Evolutionary conservation across 2,797 vertebrate species (phyloP), one percentile per base, ranked within the genome.

Genomic region (Adelosebastes latens): DNA sequence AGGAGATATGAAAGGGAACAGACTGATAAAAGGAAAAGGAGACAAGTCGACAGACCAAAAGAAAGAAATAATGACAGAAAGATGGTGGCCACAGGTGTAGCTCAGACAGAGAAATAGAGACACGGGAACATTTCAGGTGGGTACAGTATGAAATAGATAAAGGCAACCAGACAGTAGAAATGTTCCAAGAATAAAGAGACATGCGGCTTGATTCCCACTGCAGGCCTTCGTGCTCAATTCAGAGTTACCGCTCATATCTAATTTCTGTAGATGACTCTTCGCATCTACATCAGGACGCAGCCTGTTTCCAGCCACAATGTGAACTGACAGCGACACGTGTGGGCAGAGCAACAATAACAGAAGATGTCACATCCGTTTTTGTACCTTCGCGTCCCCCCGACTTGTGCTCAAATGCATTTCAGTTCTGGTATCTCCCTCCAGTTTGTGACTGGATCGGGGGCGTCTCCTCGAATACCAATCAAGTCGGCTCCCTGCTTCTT

Each of bases 281-380:
- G 59, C n/a, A 56, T 79, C 68, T 76, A 4, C 68, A 72, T 82
- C 39, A 58, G 24, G 53, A 56, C 12, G 10, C 67, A 4, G 62
- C 52, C 5, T 0, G 42, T 58, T 83, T 81, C 62, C 32, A 49
- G 59, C 42, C 52, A 5, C 6, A 2, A 86, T 74, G 2, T 6
- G 52, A 85, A 71, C 58, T 71, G 87, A 83, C 89, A 72, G 84
- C 56, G 29, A 81, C 87, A 70, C 81, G 73, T 78, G 87, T 83
- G 83, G 83, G 77, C 78, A 79, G 77, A 74, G 73, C 59, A 53
- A 75, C 83, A 64, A 60, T 72, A 84, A 80, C 59, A 14, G 10
- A 36, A 77, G 22, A 86, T 79, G 89, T 82, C 85, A 84, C 79
- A 77, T 81, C 60, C 12, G 55, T 31, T 87, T 89, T 58, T 68